These are phyloP conservation scores for Epizoanthus illoricatus DNA, from an alignment of 92 coral and sea anemone genomes.

Conservation along the genomic window DNA sequence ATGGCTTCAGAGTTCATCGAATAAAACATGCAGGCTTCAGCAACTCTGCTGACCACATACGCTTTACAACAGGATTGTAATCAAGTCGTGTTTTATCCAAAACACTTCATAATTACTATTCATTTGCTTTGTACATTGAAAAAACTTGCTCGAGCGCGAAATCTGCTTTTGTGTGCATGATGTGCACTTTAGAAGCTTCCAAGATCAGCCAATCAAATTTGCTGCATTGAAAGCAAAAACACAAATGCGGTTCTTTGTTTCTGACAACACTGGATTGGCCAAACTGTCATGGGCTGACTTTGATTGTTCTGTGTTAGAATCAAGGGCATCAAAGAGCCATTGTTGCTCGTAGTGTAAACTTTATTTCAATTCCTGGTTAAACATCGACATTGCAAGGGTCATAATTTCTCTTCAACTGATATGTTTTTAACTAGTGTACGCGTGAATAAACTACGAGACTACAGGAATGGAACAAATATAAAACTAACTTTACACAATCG, in stretches of 20 bases:
- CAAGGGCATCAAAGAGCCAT: slow-evolving; percentile 16
- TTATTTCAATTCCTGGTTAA: slow-evolving; percentile 22
- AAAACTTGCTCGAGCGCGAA: slow-evolving; percentile 36
- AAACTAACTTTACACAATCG: too few relatives aligned
- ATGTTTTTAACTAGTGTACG: neutral
- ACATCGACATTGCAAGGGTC: slow-evolving; percentile 14
- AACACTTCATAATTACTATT: neutral
- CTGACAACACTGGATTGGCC: slow-evolving; percentile 17
- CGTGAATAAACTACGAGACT: neutral
- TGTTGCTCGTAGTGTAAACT: slow-evolving; percentile 9
- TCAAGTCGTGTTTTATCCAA: neutral
- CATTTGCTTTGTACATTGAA: slow-evolving; percentile 10
- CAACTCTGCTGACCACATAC: neutral
- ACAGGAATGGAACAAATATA: too few relatives aligned
- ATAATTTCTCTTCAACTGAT: slow-evolving; percentile 28
- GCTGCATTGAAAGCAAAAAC: neutral
- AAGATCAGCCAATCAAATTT: slow-evolving; percentile 31
- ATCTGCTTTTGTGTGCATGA: slow-evolving; percentile 20
- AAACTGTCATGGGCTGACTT: slow-evolving; percentile 28
- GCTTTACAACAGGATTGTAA: neutral
- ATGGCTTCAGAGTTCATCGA: too few relatives aligned
- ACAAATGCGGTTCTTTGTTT: slow-evolving; percentile 23
- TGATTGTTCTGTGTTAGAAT: slow-evolving; percentile 13
- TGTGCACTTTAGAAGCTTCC: neutral
- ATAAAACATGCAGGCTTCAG: too few relatives aligned